A percentile compares a stretch with the other conserved stretches of the same genome.
phyloP scores from a whole-genome alignment of 2,888 invertebrate genomes.

The Drosophila leonis region DNA sequence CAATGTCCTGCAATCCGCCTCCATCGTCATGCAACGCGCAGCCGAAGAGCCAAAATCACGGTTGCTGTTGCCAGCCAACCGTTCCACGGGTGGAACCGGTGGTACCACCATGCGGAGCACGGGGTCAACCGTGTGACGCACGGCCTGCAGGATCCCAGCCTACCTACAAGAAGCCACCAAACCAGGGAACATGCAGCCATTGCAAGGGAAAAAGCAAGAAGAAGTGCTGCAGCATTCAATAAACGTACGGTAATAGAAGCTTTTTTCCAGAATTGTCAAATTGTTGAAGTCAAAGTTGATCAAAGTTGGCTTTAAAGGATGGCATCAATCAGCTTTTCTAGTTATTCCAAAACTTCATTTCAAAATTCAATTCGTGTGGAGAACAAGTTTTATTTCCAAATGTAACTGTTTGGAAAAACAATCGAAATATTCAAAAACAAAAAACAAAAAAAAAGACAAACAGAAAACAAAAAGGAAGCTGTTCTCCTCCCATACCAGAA shows the following conservation, averaged over 20 bases:
- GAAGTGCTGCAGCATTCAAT: constrained; percentile 42
- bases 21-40: neutral
- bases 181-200: constrained; percentile 19
- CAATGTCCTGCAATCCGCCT: neutral
- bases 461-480: neutral
- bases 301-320: constrained; percentile 18
- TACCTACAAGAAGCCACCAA: neutral
- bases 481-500: constrained; percentile 1
- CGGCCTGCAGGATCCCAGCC: neutral
- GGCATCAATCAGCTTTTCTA: neutral
- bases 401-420: neutral
- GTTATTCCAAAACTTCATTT: neutral
- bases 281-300: constrained; percentile 14
- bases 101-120: neutral
- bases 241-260: neutral
- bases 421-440: neutral
- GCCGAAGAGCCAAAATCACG: neutral
- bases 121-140: neutral
- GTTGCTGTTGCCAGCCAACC: constrained; percentile 11
- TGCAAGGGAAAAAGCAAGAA: constrained; percentile 25
- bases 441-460: neutral
- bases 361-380: neutral
- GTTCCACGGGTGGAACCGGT: neutral
- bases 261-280: neutral
- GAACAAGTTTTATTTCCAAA: neutral